phyloP scores from a whole-genome alignment of 2,888 invertebrate species.

The Amphipoea lucens region DNA sequence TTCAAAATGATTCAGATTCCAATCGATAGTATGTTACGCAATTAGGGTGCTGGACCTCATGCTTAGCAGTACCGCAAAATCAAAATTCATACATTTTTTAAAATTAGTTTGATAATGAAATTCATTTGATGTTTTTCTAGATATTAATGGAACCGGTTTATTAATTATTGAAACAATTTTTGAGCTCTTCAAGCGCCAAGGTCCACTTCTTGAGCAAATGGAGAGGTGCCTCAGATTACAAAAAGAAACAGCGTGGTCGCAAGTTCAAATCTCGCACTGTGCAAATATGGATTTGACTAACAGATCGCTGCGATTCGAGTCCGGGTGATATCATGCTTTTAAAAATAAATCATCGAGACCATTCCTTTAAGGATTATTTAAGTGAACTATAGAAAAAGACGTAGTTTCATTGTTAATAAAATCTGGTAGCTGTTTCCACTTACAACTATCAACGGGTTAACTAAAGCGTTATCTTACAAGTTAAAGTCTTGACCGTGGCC shows the following conservation, averaged over 20 bases:
- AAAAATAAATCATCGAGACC: background rate
- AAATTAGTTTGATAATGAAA: too few species aligned
- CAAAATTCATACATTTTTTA: background rate
- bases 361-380: background rate
- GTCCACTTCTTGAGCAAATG: background rate
- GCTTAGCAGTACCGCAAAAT: too few species aligned
- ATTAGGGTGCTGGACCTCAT: too few species aligned
- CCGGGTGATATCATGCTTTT: background rate
- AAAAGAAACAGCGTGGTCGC: background rate
- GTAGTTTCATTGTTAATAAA: background rate
- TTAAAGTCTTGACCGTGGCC: conserved; percentile 68
- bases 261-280: background rate
- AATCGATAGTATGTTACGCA: too few species aligned
- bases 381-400: background rate
- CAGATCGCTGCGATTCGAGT: background rate
- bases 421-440: background rate
- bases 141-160: background rate
- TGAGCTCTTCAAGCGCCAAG: background rate
- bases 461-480: conserved; percentile 32
- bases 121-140: too few species aligned
- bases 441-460: background rate
- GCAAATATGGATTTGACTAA: background rate
- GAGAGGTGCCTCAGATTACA: background rate
- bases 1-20: too few species aligned
- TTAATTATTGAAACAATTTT: background rate